Evolutionary conservation across 2,888 invertebrate species (phyloP), one percentile per base, ranked within the genome.

Genomic region (Melikaiella ostensackeni): DNA sequence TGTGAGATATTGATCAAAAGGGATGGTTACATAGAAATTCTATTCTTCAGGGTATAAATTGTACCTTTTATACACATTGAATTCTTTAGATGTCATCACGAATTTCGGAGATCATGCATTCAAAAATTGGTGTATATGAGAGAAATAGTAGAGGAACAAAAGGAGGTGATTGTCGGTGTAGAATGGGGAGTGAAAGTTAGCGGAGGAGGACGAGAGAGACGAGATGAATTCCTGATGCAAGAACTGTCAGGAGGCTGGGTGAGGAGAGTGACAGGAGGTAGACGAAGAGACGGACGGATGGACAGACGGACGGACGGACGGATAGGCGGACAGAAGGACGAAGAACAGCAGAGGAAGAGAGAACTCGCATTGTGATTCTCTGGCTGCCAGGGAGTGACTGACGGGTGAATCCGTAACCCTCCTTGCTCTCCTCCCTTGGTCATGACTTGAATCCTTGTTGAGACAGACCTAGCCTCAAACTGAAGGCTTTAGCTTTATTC

Each of bases 331-430:
- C 85, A 84, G 86, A 85, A 83, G 82, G 83, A 84, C 84, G 79
- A 79, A 77, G 75, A 75, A 66, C 78, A 81, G 79, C 78, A 81
- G 81, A 83, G 80, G 77, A 81, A 80, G 83, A 82, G 82, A 84
- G 83, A 62, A 77, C 81, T 77, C 74, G 82, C 82, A 81, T 82
- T 82, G 82, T 82, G 82, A 82, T 80, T 82, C 81, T 81, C 81
- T 77, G 76, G 78, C 81, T 80, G 81, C 89, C 88, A 87, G 87
- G 82, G 87, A 89, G 86, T 90, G 91, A 91, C 89, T 91, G 91
- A 91, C 91, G 89, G 90, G 85, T 91, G 91, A 91, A 91, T 91
- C 90, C 85, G 80, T 79, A n/a, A 84, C 81, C 82, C 81, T 75
- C 59, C 82, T 79, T 66, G 79, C 80, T 77, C 75, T 63, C 75